phyloP scores from a whole-genome alignment of 37 sponge, comb jelly and placozoan genomes.

The Spongilla lacustris region DNA sequence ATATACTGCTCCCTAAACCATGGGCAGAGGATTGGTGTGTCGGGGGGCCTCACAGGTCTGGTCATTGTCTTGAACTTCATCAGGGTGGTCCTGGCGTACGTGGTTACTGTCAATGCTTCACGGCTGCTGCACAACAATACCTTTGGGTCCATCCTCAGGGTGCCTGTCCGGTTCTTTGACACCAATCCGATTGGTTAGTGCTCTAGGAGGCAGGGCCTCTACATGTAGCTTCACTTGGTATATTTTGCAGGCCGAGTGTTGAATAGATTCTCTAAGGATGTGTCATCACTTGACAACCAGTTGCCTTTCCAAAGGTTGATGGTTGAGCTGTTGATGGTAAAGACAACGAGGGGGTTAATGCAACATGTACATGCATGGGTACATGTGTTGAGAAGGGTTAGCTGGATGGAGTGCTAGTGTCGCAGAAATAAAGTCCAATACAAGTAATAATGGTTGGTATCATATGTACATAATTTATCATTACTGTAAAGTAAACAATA shows the following conservation, averaged over 20 bases:
- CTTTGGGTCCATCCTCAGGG: conserved; percentile 69
- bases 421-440: too few species aligned
- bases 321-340: conserved; percentile 52
- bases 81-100: conserved; percentile 38
- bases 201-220: neutral
- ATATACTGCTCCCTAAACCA: conserved; percentile 15
- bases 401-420: too few species aligned
- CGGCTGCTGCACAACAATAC: conserved; percentile 69
- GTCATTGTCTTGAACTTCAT: conserved; percentile 39
- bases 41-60: conserved; percentile 20
- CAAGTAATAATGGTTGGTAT: too few species aligned
- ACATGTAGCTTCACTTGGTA: too few species aligned
- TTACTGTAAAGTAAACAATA: too few species aligned
- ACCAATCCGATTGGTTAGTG: conserved; percentile 80
- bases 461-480: too few species aligned
- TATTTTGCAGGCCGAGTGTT: conserved; percentile 83
- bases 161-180: conserved; percentile 79
- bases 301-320: conserved; percentile 65
- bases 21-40: conserved; percentile 53
- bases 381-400: too few species aligned
- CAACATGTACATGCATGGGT: too few species aligned
- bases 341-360: too few species aligned
- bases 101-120: conserved; percentile 62
- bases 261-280: conserved; percentile 82
- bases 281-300: conserved; percentile 67